Conservation (phyloP, 30 jellyfish, hydroid and myxozoan species). For the Haliclystus octoradiatus region DNA sequence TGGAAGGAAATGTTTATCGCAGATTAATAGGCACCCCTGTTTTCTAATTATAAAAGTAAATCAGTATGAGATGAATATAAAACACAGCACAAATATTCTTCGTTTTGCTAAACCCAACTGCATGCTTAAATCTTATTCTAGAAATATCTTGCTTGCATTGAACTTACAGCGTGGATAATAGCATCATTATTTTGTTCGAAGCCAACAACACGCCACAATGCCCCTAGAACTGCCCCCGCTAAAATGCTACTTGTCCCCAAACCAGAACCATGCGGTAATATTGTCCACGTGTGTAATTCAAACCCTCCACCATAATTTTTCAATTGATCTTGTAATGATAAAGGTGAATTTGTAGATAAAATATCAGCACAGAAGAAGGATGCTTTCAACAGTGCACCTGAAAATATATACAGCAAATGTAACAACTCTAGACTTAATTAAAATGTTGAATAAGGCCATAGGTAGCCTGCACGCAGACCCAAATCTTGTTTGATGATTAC, state of each 20-base stretch:
- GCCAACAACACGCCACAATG: conserved; percentile 89
- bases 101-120: no score
- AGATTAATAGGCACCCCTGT: no score
- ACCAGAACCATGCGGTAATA: conserved; percentile 98
- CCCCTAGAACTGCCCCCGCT: conserved; percentile 82
- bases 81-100: no score
- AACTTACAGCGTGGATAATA: conserved; percentile 88
- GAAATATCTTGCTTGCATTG: no score
- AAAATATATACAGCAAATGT: neutral
- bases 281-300: conserved; percentile 88
- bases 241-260: conserved; percentile 93
- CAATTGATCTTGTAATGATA: conserved; percentile 44
- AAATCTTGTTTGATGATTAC: no score
- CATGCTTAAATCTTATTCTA: no score
- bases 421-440: no score
- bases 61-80: no score
- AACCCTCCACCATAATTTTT: conserved; percentile 65
- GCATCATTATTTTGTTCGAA: conserved; percentile 55
- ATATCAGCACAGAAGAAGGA: conserved; percentile 82
- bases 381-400: conserved; percentile 92
- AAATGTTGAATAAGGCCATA: no score
- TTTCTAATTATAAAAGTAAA: no score
- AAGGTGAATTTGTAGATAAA: conserved; percentile 20
- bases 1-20: no score
- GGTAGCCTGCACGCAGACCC: no score